Conservation (phyloP, 2,888 invertebrate genomes). For the Sinhomidia bicolor region DNA sequence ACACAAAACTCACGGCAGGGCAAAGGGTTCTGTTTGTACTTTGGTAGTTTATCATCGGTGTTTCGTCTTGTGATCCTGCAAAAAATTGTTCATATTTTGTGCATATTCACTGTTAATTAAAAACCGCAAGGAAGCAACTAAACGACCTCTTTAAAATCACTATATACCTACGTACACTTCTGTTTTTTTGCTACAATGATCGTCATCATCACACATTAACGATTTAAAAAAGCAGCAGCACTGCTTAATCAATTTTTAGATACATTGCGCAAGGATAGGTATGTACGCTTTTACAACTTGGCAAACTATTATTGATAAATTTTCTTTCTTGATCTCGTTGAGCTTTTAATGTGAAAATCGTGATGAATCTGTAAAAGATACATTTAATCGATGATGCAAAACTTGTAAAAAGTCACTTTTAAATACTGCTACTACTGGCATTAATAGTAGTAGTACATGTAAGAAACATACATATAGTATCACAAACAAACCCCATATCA, state of each 20-base stretch:
- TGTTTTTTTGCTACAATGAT: not conserved
- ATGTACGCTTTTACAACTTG: constrained; percentile 19
- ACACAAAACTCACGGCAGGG: not conserved
- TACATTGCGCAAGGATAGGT: not conserved
- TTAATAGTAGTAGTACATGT: not conserved
- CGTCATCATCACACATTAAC: not conserved
- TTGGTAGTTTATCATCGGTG: not conserved
- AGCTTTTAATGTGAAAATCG: constrained; percentile 65
- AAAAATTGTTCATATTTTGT: constrained; percentile 24
- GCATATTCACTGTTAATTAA: constrained; percentile 57
- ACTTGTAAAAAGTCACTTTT: constrained; percentile 35
- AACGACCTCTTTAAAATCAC: constrained; percentile 39
- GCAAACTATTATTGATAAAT: constrained; percentile 44
- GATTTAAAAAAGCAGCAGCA: not conserved
- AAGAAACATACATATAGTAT: not conserved
- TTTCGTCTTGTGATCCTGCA: constrained; percentile 10
- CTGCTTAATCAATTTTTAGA: too few species aligned
- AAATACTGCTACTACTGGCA: constrained; percentile 27
- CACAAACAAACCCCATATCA: not conserved
- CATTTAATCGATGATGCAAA: constrained; percentile 27
- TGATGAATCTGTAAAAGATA: constrained; percentile 67
- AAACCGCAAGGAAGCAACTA: constrained; percentile 60
- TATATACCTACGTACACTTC: not conserved
- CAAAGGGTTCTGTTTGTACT: not conserved
- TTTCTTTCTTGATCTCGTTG: constrained; percentile 33